Conservation (phyloP, 2,797 vertebrate species). For the Characodon lateralis region DNA sequence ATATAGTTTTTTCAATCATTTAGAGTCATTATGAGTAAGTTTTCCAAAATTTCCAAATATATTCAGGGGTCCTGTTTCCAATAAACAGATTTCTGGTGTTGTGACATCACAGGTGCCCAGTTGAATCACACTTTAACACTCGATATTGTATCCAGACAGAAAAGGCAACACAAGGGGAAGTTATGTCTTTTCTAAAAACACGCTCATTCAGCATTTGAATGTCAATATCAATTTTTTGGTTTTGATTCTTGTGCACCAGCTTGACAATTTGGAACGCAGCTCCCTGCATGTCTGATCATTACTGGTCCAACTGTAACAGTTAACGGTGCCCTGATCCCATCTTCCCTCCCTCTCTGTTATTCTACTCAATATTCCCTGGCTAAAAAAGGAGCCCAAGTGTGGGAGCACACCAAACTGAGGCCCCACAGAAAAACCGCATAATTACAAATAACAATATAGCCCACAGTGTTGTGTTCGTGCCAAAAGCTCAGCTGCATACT, state of each 20-base stretch:
- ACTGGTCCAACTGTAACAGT: conserved; percentile 64
- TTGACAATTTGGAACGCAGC: conserved; percentile 6
- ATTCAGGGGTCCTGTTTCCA: neutral
- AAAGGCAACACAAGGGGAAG: conserved; percentile 15
- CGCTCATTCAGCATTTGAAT: conserved; percentile 30
- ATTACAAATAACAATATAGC: conserved; percentile 86
- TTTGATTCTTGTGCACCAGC: conserved; percentile 3
- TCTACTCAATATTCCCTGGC: conserved; percentile 69
- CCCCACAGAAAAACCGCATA: conserved; percentile 80
- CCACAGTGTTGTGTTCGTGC: conserved; percentile 71
- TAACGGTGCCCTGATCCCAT: conserved; percentile 50
- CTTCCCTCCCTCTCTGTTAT: conserved; percentile 63
- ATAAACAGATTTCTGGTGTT: neutral
- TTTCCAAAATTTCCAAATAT: neutral
- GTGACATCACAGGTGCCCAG: neutral
- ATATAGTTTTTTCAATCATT: neutral
- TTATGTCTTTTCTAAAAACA: neutral
- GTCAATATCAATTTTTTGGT: conserved; percentile 23
- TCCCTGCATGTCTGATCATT: conserved; percentile 44
- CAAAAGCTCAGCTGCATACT: conserved; percentile 77
- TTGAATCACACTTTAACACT: conserved; percentile 15
- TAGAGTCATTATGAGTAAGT: neutral
- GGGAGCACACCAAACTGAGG: conserved; percentile 78
- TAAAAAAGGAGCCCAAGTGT: conserved; percentile 80
- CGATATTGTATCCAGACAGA: conserved; percentile 21